Percentiles rank a stretch among this genome's conserved stretches.
These are phyloP conservation scores for Andrena chrysosceles DNA, from an alignment of 2,888 invertebrate genomes.

Conservation along the genomic window DNA sequence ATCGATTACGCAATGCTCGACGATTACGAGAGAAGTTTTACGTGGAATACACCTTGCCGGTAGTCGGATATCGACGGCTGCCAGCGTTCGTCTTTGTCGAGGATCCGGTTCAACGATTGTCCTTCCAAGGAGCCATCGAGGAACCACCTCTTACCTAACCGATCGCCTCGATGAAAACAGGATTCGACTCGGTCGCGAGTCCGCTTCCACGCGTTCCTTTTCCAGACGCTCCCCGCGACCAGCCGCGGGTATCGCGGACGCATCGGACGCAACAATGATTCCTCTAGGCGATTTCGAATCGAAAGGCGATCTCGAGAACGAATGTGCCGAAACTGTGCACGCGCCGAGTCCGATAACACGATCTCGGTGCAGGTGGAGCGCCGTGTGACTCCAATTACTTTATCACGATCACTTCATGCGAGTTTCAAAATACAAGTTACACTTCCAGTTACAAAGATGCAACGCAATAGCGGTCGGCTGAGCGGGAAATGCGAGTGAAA, in stretches of 20 bases:
- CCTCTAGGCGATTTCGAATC: too few species aligned
- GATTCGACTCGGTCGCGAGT: slow-evolving; percentile 12
- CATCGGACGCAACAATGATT: background rate
- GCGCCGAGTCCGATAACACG: background rate
- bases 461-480: too few species aligned
- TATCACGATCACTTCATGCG: too few species aligned
- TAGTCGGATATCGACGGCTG: background rate
- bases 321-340: slow-evolving; percentile 11
- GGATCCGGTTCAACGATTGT: slow-evolving; percentile 33
- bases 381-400: too few species aligned
- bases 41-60: background rate
- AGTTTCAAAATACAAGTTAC: too few species aligned
- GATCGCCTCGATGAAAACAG: slow-evolving; percentile 29
- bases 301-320: background rate
- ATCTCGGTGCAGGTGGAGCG: background rate
- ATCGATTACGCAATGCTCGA: slow-evolving; percentile 30
- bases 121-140: slow-evolving; percentile 16
- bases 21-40: slow-evolving; percentile 30
- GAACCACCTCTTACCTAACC: slow-evolving; percentile 38
- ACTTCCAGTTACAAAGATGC: too few species aligned
- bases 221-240: background rate
- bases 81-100: background rate
- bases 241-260: background rate
- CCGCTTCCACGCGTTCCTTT: too few species aligned
- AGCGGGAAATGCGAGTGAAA: too few species aligned